A percentile compares a stretch with the other conserved stretches of the same genome.
Conservation (phyloP, 2,888 invertebrate species). For the Cerceris ruficornis region DNA sequence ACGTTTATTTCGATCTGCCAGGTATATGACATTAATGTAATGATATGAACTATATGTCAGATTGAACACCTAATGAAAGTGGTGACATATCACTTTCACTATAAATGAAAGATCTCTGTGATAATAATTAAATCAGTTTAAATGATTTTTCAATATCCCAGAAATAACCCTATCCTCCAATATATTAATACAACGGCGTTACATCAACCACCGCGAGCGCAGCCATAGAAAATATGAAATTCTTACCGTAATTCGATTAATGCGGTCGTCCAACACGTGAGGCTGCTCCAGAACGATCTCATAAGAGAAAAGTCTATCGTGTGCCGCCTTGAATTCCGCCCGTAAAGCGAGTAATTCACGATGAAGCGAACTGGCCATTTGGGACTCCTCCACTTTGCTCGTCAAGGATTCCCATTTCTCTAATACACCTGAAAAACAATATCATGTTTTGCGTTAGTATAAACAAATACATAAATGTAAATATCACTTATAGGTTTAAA, state of each 20-base stretch:
- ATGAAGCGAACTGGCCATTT: slow-evolving; percentile 78
- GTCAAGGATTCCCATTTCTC: slow-evolving; percentile 82
- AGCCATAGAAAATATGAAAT: slow-evolving; percentile 7
- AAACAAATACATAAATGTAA: neutral
- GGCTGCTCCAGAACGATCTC: slow-evolving; percentile 76
- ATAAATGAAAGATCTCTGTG: too few species aligned
- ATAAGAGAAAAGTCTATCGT: slow-evolving; percentile 75
- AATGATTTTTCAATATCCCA: too few species aligned
- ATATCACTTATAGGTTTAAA: neutral
- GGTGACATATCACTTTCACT: too few species aligned
- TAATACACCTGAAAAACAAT: slow-evolving; percentile 77
- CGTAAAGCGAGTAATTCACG: slow-evolving; percentile 79
- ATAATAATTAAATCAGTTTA: too few species aligned
- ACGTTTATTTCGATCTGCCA: too few species aligned
- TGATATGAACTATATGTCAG: too few species aligned
- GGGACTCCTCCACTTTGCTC: slow-evolving; percentile 79
- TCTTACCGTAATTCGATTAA: slow-evolving; percentile 81
- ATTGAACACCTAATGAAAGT: too few species aligned
- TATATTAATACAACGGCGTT: neutral
- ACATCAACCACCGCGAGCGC: neutral
- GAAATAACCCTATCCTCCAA: too few species aligned
- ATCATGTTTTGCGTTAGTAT: neutral
- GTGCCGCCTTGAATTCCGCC: slow-evolving; percentile 75
- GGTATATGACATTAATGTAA: too few species aligned
- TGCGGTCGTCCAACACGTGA: slow-evolving; percentile 80